Conservation (phyloP, 2,888 invertebrate genomes). For the Schizaphis graminum region DNA sequence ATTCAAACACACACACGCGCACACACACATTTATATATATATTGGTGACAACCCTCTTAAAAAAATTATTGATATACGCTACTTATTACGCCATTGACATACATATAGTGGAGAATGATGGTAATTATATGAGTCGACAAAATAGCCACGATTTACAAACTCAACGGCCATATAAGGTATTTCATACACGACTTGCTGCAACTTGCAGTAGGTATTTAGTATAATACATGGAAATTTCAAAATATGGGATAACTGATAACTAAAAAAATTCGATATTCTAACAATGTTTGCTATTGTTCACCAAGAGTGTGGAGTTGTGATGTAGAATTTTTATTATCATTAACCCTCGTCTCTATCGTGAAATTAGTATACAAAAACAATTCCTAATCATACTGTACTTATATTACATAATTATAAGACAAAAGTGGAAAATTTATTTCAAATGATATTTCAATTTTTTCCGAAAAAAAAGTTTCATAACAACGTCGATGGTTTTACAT, state of each 20-base stretch:
- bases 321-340: background rate
- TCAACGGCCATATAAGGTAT: background rate
- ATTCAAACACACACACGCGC: no score
- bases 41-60: background rate
- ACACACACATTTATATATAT: no score
- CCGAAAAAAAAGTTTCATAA: background rate
- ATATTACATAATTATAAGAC: background rate
- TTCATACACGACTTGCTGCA: background rate
- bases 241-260: background rate
- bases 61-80: no score
- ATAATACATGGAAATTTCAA: background rate
- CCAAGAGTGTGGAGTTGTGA: background rate
- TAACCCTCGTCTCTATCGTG: background rate
- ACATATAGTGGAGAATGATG: background rate
- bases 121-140: background rate
- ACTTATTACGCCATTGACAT: background rate
- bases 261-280: background rate
- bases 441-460: background rate
- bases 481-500: background rate
- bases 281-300: background rate
- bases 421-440: background rate
- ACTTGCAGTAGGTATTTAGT: background rate
- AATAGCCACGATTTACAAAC: background rate
- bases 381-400: background rate
- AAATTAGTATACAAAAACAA: background rate